These are phyloP conservation scores for Drosophila niveifrons DNA, from an alignment of 2,888 invertebrate species.

Conservation along the genomic window DNA sequence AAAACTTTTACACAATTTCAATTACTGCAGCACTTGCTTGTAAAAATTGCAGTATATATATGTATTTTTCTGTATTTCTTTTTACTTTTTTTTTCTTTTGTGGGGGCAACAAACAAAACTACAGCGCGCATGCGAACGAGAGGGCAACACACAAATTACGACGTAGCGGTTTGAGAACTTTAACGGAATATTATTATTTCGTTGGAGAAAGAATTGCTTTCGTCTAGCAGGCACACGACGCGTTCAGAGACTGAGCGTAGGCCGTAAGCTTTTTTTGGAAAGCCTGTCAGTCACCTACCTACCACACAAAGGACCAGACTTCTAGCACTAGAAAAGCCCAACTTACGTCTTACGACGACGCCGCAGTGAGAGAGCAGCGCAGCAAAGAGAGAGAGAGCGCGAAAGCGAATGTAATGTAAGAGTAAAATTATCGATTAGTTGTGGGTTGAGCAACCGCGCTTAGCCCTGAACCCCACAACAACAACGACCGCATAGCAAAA, in stretches of 20 bases:
- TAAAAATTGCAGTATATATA: constrained; percentile 13
- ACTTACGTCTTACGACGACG: constrained; percentile 45
- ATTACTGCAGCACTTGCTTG: constrained; percentile 20
- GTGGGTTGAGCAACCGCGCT: constrained; percentile 72
- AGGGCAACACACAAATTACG: constrained; percentile 51
- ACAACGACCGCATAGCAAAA: constrained; percentile 26
- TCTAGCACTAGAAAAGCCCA: constrained; percentile 20
- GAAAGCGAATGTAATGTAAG: background rate
- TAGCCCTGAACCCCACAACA: constrained; percentile 66
- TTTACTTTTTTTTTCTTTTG: constrained; percentile 9
- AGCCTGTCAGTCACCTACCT: constrained; percentile 32
- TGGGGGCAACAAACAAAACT: constrained; percentile 47
- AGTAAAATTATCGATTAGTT: constrained; percentile 54
- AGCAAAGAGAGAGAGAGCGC: constrained; percentile 15
- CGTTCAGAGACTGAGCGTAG: constrained; percentile 70
- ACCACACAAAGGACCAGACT: constrained; percentile 50
- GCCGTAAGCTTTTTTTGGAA: constrained; percentile 49
- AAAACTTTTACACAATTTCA: constrained; percentile 37
- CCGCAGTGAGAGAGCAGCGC: constrained; percentile 36
- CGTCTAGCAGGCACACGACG: constrained; percentile 67
- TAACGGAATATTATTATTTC: constrained; percentile 34
- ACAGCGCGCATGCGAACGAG: constrained; percentile 46
- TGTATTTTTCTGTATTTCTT: constrained; percentile 35
- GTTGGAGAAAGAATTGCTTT: constrained; percentile 37
- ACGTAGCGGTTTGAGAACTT: constrained; percentile 40